Base-by-base conservation (phyloP, 2,888 invertebrate species). In the Epinotia demarniana region DNA sequence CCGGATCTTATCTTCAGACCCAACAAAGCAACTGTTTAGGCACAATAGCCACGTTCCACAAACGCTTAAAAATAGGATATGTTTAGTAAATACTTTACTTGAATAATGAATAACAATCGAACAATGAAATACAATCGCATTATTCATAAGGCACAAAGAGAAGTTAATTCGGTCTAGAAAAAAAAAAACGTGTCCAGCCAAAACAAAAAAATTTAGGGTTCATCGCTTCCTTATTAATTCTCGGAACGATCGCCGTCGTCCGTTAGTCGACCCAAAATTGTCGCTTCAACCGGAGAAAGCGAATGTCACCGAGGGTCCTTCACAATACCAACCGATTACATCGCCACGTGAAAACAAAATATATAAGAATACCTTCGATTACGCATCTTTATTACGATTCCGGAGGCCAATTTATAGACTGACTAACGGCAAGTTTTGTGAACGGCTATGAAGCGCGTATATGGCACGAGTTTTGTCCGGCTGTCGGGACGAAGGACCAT, bases 241-340 rank as follows among this genome's bases (percentile, higher is more conserved):
- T 69, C 74, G 76, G 79, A 78, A 76, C 78, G 74, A 79, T 74
- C 79, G 77, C 74, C 71, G 74, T 80, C 80, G 78, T 66, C 86
- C 87, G 86, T 88, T 89, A 89, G 77, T 72, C 81, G 89, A 89
- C 89, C 88, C 82, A 85, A 90, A 90, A 79, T 78, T 77, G 75
- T 71, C 77, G 78, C 77, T 74, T 76, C 39, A 33, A 33, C 23
- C 8, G 72, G 83, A 86, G 88, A 87, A 87, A 87, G 87, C 83
- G 78, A 73, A 77, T 78, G 82, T 86, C 86, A 84, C 81, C 82
- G 23, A 55, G 55, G 55, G 6, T 18, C 18, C 55, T n/a, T 18
- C 18, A 13, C 13, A 46, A 13, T 39, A 13, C 46, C 11, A 9
- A 43, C 43, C 13, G 46, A 46, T 13, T 46, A 13, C 13, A 13